These are phyloP conservation scores for Apis cerana DNA, from an alignment of 1,140 invertebrate species.

Conservation along the genomic window DNA sequence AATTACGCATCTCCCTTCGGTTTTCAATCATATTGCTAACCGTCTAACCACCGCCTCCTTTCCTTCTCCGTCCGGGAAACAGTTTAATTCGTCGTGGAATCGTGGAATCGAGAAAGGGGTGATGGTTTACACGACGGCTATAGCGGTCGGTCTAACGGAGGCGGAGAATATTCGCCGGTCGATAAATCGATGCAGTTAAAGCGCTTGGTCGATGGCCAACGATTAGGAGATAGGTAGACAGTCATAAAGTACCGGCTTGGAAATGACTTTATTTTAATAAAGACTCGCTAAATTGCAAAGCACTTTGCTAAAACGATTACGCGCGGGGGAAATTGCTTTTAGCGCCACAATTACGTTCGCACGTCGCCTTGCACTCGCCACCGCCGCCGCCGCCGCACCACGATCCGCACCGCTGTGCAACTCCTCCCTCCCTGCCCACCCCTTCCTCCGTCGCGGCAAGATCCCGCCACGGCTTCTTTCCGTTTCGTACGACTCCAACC, in stretches of 20 bases:
- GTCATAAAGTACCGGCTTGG: slow-evolving; percentile 13
- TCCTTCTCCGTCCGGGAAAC: no score
- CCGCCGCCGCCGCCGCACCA: no score
- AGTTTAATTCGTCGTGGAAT: background rate
- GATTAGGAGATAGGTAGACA: slow-evolving; percentile 23
- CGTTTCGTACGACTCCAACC: background rate
- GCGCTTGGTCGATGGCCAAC: background rate
- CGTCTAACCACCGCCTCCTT: background rate
- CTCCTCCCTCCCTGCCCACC: no score
- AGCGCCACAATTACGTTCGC: slow-evolving; percentile 55
- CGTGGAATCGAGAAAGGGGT: background rate
- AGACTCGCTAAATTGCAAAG: slow-evolving; percentile 67
- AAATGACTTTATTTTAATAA: slow-evolving; percentile 60
- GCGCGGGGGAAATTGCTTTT: slow-evolving; percentile 61
- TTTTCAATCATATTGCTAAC: background rate
- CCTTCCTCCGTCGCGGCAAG: background rate
- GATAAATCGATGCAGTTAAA: slow-evolving; percentile 11
- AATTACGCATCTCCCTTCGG: background rate
- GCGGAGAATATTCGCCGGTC: background rate
- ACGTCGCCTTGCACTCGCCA: background rate
- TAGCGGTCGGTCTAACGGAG: background rate
- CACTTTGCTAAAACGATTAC: slow-evolving; percentile 65
- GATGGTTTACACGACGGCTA: background rate
- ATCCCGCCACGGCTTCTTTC: slow-evolving; percentile 24
- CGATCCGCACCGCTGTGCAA: no score